phyloP scores from a whole-genome alignment of 2,113 vertebrate species.

The Acrocephalus kingi region DNA sequence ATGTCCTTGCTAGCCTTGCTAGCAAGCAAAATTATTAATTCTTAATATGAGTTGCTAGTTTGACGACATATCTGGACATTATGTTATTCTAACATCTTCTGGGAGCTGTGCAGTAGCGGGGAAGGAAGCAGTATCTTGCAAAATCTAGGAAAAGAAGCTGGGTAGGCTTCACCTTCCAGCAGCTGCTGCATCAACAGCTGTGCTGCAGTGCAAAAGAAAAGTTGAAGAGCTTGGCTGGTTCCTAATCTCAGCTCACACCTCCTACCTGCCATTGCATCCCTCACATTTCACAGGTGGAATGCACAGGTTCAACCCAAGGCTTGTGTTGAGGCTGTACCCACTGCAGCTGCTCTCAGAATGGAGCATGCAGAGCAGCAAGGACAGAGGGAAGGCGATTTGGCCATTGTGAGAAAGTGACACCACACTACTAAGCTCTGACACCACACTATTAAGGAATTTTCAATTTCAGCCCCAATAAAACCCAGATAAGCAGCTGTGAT shows the following conservation, averaged over 20 bases:
- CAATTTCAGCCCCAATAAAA: constrained; percentile 25
- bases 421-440: neutral
- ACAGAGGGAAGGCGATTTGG: accelerated
- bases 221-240: neutral
- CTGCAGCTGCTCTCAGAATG: neutral
- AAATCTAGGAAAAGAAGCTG: neutral
- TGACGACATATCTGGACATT: neutral
- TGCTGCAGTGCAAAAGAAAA: neutral
- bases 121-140: neutral
- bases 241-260: neutral
- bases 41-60: neutral
- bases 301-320: neutral
- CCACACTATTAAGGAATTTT: neutral
- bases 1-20: neutral
- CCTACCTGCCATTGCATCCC: neutral
- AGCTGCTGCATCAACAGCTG: neutral
- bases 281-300: neutral
- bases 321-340: neutral
- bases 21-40: neutral
- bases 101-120: neutral
- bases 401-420: neutral
- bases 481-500: constrained; percentile 28
- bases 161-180: neutral
- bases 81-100: neutral
- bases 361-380: neutral